These are phyloP conservation scores for Champsocephalus esox DNA, from an alignment of 2,797 vertebrate species.

Conservation along the genomic window DNA sequence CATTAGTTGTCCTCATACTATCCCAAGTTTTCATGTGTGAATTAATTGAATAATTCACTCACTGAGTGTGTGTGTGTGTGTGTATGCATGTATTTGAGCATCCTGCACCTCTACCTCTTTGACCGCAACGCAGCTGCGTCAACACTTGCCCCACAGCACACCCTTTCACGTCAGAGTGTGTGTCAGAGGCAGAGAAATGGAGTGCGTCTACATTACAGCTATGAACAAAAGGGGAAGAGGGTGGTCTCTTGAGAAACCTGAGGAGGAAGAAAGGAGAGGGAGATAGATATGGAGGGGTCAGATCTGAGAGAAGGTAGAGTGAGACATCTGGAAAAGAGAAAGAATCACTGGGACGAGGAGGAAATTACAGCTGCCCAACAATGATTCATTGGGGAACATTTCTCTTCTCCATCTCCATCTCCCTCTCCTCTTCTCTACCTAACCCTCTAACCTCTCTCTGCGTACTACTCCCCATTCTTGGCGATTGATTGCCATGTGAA, in stretches of 20 bases:
- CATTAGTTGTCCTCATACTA: slow-evolving; percentile 39
- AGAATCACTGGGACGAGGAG: slow-evolving; percentile 75
- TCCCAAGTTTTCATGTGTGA: slow-evolving; percentile 22
- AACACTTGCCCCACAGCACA: slow-evolving; percentile 67
- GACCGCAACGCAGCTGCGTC: slow-evolving; percentile 75
- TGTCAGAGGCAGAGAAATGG: slow-evolving; percentile 64
- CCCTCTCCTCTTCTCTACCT: slow-evolving; percentile 62
- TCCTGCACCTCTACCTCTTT: slow-evolving; percentile 67
- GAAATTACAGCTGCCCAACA: slow-evolving; percentile 85
- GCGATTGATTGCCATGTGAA: slow-evolving; percentile 62
- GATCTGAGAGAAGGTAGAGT: slow-evolving; percentile 76
- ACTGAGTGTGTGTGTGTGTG: background rate
- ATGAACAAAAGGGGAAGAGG: slow-evolving; percentile 60
- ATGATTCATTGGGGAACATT: slow-evolving; percentile 86
- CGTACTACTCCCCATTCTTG: slow-evolving; percentile 30
- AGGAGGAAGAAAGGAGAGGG: slow-evolving; percentile 37
- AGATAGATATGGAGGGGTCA: slow-evolving; percentile 72
- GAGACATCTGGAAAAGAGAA: slow-evolving; percentile 86
- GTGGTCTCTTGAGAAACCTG: slow-evolving; percentile 62
- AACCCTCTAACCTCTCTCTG: slow-evolving; percentile 55
- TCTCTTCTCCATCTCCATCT: slow-evolving; percentile 74
- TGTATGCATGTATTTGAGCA: slow-evolving; percentile 49
- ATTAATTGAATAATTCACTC: slow-evolving; percentile 13
- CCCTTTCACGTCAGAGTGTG: slow-evolving; percentile 59
- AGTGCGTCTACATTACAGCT: slow-evolving; percentile 64